These are phyloP conservation scores for Acrocephalus arundinaceus DNA, from an alignment of 2,113 vertebrate species.

Conservation along the genomic window DNA sequence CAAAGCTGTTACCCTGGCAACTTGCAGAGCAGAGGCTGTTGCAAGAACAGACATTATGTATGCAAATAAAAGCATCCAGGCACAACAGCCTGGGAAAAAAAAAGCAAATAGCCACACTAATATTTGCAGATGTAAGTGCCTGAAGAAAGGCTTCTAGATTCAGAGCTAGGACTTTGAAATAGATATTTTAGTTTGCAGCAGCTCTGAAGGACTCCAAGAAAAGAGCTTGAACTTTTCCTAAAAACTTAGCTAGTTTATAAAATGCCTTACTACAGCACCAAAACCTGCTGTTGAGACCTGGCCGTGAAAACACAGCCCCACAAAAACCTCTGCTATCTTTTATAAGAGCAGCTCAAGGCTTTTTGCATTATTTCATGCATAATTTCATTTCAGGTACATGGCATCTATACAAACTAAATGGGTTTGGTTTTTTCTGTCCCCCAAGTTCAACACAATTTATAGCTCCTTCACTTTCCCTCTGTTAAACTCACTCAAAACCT, in stretches of 20 bases:
- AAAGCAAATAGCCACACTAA: too few relatives aligned
- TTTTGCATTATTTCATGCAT: background rate
- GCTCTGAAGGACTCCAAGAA: background rate
- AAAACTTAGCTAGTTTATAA: background rate
- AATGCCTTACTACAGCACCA: background rate
- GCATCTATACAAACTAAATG: background rate
- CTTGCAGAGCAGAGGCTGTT: background rate
- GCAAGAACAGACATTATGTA: background rate
- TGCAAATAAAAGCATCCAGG: background rate
- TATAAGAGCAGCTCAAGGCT: background rate
- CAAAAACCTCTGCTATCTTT: background rate
- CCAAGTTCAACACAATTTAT: background rate
- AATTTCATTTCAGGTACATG: background rate
- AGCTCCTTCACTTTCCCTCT: background rate
- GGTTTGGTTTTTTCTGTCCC: background rate
- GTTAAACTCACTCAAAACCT: background rate
- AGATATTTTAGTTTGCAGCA: background rate
- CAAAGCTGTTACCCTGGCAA: background rate
- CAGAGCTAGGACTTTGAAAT: background rate
- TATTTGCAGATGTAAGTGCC: background rate
- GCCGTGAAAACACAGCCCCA: background rate
- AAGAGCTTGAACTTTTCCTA: background rate
- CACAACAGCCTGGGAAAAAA: background rate
- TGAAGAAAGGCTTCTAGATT: background rate
- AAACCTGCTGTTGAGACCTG: background rate